Conservation (phyloP, 2,888 invertebrate genomes). For the Cephus sareptanus region DNA sequence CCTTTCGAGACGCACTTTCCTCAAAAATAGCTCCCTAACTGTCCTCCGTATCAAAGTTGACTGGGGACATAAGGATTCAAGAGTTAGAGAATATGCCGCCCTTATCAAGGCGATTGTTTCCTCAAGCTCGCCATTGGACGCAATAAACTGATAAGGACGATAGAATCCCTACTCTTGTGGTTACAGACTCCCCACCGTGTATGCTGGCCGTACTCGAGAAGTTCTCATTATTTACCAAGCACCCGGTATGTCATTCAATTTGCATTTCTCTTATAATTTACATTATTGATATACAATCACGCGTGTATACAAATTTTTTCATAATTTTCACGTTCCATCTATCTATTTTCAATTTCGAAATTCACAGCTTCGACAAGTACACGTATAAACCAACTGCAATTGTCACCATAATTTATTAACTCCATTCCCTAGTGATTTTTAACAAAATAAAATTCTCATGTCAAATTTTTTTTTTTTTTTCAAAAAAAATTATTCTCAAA, state of each 20-base stretch:
- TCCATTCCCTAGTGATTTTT: too few species aligned
- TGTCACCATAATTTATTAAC: background rate
- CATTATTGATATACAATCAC: background rate
- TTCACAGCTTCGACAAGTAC: background rate
- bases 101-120: slow-evolving; percentile 23
- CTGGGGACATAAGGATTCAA: slow-evolving; percentile 18
- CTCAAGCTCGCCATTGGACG: slow-evolving; percentile 23
- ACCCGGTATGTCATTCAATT: background rate
- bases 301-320: background rate
- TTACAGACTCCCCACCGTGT: background rate
- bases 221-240: background rate
- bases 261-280: background rate
- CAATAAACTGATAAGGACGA: slow-evolving; percentile 21
- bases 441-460: too few species aligned
- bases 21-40: background rate
- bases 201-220: background rate
- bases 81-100: slow-evolving; percentile 15
- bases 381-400: background rate
- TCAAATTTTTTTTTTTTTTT: background rate
- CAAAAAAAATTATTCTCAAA: background rate
- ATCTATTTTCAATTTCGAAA: background rate
- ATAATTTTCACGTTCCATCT: too few species aligned
- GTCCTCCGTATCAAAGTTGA: slow-evolving; percentile 19
- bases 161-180: slow-evolving; percentile 17
- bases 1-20: background rate